Conservation (phyloP, 2,888 invertebrate genomes). For the Tinea pellionella region DNA sequence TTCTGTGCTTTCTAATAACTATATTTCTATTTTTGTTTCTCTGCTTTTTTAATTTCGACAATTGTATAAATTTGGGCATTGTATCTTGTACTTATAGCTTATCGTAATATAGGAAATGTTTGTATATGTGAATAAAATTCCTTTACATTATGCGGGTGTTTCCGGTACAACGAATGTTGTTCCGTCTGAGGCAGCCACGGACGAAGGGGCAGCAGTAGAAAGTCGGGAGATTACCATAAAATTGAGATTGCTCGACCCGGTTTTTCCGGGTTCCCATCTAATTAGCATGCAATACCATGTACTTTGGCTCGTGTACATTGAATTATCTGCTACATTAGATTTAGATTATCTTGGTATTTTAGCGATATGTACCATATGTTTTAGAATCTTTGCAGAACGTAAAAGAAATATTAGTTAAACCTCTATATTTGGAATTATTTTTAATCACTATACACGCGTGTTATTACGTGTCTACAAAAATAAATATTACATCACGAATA, state of each 20-base stretch:
- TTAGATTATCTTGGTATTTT: too few relatives aligned
- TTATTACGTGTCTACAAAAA: not conserved
- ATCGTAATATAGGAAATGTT: not conserved
- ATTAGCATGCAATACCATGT: constrained; percentile 1
- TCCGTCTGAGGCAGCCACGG: not conserved
- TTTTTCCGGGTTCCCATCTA: constrained; percentile 10
- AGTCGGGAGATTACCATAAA: constrained; percentile 9
- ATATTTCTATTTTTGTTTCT: not conserved
- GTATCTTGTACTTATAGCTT: not conserved
- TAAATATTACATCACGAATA: not conserved
- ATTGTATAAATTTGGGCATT: too few relatives aligned
- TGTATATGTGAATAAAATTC: constrained; percentile 19
- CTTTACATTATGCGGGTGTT: constrained; percentile 24
- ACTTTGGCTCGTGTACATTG: not conserved
- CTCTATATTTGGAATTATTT: not conserved
- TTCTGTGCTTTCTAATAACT: constrained; percentile 7
- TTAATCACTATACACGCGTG: not conserved
- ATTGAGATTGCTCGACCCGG: constrained; percentile 11
- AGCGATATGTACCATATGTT: too few relatives aligned
- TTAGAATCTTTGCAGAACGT: not conserved
- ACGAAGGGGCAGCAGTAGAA: constrained; percentile 1
- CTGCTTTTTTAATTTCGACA: too few relatives aligned
- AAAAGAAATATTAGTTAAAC: too few relatives aligned
- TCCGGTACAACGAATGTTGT: constrained; percentile 24
- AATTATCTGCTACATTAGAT: not conserved